Conservation (phyloP, 2,888 invertebrate genomes). For the Hermodice carunculata region DNA sequence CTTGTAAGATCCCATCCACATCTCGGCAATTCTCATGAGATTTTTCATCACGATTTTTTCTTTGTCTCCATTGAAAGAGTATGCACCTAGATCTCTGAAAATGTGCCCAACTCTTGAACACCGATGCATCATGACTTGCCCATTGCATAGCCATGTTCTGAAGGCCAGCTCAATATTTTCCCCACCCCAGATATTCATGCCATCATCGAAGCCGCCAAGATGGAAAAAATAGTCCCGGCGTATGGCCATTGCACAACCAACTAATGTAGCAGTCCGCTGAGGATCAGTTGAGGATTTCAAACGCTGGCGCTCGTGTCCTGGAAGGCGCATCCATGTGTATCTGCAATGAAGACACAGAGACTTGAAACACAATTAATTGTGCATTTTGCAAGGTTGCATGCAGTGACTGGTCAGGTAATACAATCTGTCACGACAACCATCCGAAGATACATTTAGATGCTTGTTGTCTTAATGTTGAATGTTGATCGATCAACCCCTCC, state of each 20-base stretch:
- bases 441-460: too few relatives aligned
- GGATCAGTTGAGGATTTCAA: constrained; percentile 29
- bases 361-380: too few relatives aligned
- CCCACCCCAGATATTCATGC: constrained; percentile 54
- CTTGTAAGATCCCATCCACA: constrained; percentile 49
- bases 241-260: constrained; percentile 47
- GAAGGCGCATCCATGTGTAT: constrained; percentile 48
- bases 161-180: constrained; percentile 53
- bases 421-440: too few relatives aligned
- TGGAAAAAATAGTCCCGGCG: constrained; percentile 39
- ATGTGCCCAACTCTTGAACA: constrained; percentile 49
- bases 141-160: constrained; percentile 49
- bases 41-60: constrained; percentile 50
- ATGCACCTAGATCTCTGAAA: constrained; percentile 49
- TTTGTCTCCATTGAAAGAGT: constrained; percentile 47
- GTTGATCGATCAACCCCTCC: too few relatives aligned
- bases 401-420: too few relatives aligned
- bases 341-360: constrained; percentile 29
- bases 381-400: too few relatives aligned
- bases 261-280: constrained; percentile 43
- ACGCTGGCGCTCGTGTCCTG: constrained; percentile 41
- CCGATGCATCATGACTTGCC: constrained; percentile 46
- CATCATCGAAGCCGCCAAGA: constrained; percentile 49
- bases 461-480: too few relatives aligned
- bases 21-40: constrained; percentile 46